Percentiles rank a stretch among this genome's conserved stretches.
phyloP scores from a whole-genome alignment of 2,113 vertebrate genomes.

The Damaliscus lunatus region DNA sequence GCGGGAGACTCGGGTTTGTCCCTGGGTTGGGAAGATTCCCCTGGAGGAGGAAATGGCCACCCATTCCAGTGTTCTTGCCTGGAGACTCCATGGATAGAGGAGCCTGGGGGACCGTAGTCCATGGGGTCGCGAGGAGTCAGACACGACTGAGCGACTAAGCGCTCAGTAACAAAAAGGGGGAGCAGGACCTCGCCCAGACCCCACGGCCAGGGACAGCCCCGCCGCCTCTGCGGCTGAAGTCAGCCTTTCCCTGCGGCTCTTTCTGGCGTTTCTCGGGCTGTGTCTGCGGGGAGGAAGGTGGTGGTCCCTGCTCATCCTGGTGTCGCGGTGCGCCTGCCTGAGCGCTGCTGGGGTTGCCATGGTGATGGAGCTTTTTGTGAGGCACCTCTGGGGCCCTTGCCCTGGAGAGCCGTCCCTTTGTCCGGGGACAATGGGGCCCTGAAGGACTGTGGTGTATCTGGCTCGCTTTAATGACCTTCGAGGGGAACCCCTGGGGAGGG shows the following conservation, averaged over 20 bases:
- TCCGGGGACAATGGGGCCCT: neutral
- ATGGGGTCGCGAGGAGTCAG: rapidly evolving
- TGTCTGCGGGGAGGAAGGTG: rapidly evolving
- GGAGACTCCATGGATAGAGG: too few relatives aligned
- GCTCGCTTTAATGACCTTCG: neutral
- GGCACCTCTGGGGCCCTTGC: neutral
- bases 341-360: neutral
- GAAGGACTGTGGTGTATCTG: neutral
- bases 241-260: rapidly evolving
- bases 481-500: neutral
- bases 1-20: neutral
- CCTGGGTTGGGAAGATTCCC: neutral
- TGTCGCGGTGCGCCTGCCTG: neutral
- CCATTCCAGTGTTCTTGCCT: neutral
- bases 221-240: rapidly evolving
- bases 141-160: rapidly evolving
- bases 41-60: neutral
- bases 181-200: neutral
- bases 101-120: neutral
- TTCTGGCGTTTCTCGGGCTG: rapidly evolving
- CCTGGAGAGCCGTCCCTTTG: conserved; percentile 5
- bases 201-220: neutral
- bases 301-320: neutral
- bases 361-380: neutral
- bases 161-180: rapidly evolving